phyloP scores from a whole-genome alignment of 2,113 vertebrate genomes.

The Serinus canaria region DNA sequence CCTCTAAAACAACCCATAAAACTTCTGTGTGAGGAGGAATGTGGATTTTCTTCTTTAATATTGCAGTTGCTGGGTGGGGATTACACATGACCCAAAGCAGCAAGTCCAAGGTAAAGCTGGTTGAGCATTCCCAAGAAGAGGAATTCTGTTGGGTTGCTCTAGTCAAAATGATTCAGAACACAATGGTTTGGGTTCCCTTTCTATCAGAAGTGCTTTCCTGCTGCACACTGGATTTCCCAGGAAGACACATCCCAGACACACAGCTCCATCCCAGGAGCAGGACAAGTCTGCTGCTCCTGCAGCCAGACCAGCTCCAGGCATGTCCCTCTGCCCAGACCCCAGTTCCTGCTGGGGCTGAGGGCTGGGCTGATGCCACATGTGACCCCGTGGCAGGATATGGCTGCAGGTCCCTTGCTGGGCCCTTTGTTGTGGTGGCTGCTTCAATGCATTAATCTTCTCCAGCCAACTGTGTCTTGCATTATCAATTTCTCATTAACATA shows the following conservation, averaged over 20 bases:
- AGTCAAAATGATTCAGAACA: background rate
- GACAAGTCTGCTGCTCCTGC: accelerated
- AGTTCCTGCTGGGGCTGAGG: background rate
- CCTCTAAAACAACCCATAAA: background rate
- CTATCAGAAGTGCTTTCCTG: background rate
- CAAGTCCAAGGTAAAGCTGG: background rate
- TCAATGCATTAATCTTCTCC: constrained; percentile 22
- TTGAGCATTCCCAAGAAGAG: background rate
- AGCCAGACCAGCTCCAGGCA: background rate
- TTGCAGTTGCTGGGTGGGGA: background rate
- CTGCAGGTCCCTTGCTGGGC: background rate
- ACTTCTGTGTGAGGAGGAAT: background rate
- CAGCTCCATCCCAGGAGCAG: background rate
- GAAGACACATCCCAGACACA: background rate
- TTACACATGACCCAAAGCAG: background rate
- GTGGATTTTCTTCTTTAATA: background rate
- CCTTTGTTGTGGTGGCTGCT: constrained; percentile 6
- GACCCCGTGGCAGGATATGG: background rate
- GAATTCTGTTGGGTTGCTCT: background rate
- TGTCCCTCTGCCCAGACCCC: background rate
- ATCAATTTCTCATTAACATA: constrained; percentile 31
- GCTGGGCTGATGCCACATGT: background rate
- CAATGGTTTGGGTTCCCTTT: background rate
- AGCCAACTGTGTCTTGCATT: constrained; percentile 24
- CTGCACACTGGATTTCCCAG: background rate